Conservation (phyloP, 2,888 invertebrate genomes). For the Metacarcinus magister region DNA sequence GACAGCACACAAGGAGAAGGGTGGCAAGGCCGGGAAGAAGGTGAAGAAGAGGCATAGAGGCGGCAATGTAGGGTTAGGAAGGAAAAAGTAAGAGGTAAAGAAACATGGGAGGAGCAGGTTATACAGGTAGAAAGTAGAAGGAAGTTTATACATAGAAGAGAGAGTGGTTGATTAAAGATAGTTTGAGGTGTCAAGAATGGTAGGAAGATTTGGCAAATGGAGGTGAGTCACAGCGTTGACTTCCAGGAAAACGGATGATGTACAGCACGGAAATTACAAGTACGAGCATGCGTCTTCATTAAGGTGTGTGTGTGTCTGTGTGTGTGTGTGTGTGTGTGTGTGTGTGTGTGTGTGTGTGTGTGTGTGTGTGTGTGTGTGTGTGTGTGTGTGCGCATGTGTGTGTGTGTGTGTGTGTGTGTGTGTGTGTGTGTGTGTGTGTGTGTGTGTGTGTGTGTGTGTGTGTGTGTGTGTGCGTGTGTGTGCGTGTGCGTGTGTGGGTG, state of each 20-base stretch:
- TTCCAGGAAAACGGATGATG: background rate
- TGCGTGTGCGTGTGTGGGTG: background rate
- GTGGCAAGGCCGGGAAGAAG: background rate
- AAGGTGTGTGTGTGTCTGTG: background rate
- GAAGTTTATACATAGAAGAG: background rate
- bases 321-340: background rate
- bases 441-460: slow-evolving; percentile 59
- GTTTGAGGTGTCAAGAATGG: slow-evolving; percentile 6
- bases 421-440: slow-evolving; percentile 60
- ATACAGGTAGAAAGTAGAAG: background rate
- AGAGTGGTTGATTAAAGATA: background rate
- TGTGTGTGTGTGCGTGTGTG: slow-evolving; percentile 57
- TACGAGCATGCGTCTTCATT: no score
- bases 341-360: slow-evolving; percentile 50
- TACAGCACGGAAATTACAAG: background rate
- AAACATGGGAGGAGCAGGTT: background rate
- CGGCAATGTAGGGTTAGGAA: background rate
- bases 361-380: background rate
- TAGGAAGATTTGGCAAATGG: background rate
- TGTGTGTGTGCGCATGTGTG: slow-evolving; percentile 20
- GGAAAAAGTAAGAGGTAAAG: background rate
- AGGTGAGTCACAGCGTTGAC: background rate
- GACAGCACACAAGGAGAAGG: background rate
- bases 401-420: slow-evolving; percentile 60
- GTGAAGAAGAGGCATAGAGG: background rate